A percentile compares a stretch with the other conserved stretches of the same genome.
These are phyloP conservation scores for Himalopsyche anomala DNA, from an alignment of 2,888 invertebrate genomes.

Conservation along the genomic window DNA sequence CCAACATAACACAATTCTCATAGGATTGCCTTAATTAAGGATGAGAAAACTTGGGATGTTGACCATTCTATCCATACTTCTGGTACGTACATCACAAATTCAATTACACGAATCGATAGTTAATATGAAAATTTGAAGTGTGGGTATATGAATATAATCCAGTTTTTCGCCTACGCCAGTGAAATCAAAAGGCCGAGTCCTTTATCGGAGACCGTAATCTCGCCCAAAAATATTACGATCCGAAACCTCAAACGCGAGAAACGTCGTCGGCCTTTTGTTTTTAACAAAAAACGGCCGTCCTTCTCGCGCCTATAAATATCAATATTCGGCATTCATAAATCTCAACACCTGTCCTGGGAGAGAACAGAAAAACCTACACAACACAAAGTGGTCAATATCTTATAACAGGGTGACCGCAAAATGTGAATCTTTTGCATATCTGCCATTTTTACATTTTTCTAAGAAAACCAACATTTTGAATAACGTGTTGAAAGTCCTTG, in stretches of 20 bases:
- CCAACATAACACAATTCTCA: too few relatives aligned
- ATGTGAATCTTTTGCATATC: background rate
- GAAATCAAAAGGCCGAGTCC: conserved; percentile 71
- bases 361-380: conserved; percentile 48
- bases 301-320: conserved; percentile 65
- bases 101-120: too few relatives aligned
- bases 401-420: conserved; percentile 20
- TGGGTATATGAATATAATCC: too few relatives aligned
- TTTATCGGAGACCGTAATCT: conserved; percentile 76
- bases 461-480: too few relatives aligned
- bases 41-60: too few relatives aligned
- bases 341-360: conserved; percentile 63
- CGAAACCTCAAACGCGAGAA: conserved; percentile 71
- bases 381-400: conserved; percentile 58
- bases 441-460: too few relatives aligned
- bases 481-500: too few relatives aligned
- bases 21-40: too few relatives aligned
- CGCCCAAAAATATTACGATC: conserved; percentile 78
- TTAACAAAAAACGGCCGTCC: conserved; percentile 63
- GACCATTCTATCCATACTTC: too few relatives aligned
- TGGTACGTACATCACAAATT: too few relatives aligned
- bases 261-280: conserved; percentile 61
- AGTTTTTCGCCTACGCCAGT: conserved; percentile 67
- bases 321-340: conserved; percentile 65
- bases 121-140: too few relatives aligned